These are phyloP conservation scores for Centruroides sculpturatus DNA, from an alignment of 1,140 invertebrate species.

Conservation along the genomic window DNA sequence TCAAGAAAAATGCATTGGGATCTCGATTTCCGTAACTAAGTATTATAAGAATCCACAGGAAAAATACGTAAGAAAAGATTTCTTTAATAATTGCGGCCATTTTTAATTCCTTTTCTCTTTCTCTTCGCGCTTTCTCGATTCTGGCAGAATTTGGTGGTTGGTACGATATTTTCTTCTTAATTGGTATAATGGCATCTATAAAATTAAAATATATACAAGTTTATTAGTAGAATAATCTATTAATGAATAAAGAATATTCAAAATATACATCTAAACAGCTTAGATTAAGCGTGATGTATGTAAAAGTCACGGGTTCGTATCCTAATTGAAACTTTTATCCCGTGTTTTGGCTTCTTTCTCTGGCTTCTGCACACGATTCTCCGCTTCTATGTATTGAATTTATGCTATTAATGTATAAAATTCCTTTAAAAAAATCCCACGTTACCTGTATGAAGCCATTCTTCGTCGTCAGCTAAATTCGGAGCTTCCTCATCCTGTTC, in stretches of 20 bases:
- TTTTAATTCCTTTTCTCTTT: slow-evolving; percentile 33
- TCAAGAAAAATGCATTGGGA: slow-evolving; percentile 28
- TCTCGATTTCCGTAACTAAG: slow-evolving; percentile 33
- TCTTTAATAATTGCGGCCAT: slow-evolving; percentile 36
- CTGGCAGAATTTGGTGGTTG: slow-evolving; percentile 25
- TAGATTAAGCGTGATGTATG: no score
- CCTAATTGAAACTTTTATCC: no score
- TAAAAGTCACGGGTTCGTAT: no score
- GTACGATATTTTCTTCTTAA: slow-evolving; percentile 11
- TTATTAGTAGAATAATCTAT: not conserved
- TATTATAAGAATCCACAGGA: slow-evolving; percentile 36
- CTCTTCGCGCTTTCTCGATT: slow-evolving; percentile 28
- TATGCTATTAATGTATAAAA: no score
- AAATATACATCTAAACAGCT: no score
- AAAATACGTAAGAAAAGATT: slow-evolving; percentile 35
- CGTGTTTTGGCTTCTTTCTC: no score
- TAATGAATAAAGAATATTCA: no score
- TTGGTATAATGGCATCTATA: no score
- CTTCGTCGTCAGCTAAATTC: slow-evolving; percentile 21
- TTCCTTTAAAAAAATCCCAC: no score
- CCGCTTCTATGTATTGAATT: no score
- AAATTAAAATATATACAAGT: no score
- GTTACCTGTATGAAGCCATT: slow-evolving; percentile 18
- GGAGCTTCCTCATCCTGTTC: slow-evolving; percentile 36
- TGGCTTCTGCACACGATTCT: no score